Evolutionary conservation across 2,888 invertebrate species (phyloP).

Genomic region (Muschampia plurimacula): DNA sequence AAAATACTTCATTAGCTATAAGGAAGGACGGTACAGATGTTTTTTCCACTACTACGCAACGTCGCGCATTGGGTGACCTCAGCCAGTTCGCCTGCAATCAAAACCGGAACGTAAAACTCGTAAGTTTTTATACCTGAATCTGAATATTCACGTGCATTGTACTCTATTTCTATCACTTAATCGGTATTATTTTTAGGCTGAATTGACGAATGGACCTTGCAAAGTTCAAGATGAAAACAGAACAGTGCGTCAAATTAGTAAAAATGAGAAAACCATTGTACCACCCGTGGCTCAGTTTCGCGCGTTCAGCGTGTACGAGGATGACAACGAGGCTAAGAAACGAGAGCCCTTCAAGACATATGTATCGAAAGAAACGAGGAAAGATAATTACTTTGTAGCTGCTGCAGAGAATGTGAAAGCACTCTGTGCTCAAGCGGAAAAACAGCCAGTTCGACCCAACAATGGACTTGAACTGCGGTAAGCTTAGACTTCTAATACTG

Average conservation of each 20-base stretch:
- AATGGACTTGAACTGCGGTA: constrained; percentile 51
- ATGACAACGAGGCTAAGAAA: constrained; percentile 75
- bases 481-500: background rate
- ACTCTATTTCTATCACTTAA: constrained; percentile 36
- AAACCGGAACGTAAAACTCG: constrained; percentile 82
- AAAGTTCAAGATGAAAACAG: constrained; percentile 82
- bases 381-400: constrained; percentile 67
- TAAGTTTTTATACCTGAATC: constrained; percentile 63
- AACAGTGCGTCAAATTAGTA: constrained; percentile 71
- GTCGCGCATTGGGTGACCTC: constrained; percentile 88
- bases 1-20: constrained; percentile 87
- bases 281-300: constrained; percentile 90
- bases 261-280: constrained; percentile 81
- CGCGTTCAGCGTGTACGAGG: constrained; percentile 91
- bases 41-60: constrained; percentile 81
- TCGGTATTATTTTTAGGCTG: constrained; percentile 59
- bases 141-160: constrained; percentile 35
- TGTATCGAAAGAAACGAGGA: constrained; percentile 69
- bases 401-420: constrained; percentile 70
- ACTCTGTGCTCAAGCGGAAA: constrained; percentile 68
- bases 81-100: constrained; percentile 85
- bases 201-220: constrained; percentile 75
- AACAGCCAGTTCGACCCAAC: constrained; percentile 67
- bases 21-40: constrained; percentile 83
- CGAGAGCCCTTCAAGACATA: constrained; percentile 78